Evolutionary conservation across 2,113 vertebrate species (phyloP).

Genomic region (Athene noctua): DNA sequence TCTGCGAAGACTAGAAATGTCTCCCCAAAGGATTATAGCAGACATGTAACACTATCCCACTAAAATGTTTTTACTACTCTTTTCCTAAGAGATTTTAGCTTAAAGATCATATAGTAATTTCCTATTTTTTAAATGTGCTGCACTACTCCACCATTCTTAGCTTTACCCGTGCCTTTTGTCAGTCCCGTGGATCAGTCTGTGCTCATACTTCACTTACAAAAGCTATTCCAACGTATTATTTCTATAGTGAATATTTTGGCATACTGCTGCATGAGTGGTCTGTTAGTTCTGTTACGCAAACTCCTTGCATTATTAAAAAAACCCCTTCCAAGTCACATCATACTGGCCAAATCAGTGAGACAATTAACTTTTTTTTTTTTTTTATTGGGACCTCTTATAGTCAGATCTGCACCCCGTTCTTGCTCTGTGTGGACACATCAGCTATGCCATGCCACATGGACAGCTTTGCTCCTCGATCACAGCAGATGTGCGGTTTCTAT

Average conservation of each 20-base stretch:
- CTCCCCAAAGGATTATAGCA: not conserved
- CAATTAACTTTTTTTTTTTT: not conserved
- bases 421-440: not conserved
- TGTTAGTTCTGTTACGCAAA: not conserved
- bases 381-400: not conserved
- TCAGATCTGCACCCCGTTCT: not conserved
- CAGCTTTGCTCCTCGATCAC: not conserved
- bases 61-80: not conserved
- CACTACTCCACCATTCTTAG: not conserved
- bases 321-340: rapidly evolving
- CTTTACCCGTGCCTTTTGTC: not conserved
- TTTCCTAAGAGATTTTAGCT: not conserved
- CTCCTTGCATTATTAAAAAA: not conserved
- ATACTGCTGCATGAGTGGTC: not conserved
- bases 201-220: not conserved
- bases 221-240: not conserved
- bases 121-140: no score
- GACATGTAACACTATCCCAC: not conserved
- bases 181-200: not conserved
- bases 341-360: not conserved
- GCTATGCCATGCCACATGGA: no score
- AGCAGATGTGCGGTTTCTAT: not conserved
- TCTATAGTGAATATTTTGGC: not conserved
- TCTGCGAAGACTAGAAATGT: not conserved
- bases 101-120: not conserved